Evolutionary conservation across 2,113 vertebrate species (phyloP).

Genomic region (Corythaixoides concolor): DNA sequence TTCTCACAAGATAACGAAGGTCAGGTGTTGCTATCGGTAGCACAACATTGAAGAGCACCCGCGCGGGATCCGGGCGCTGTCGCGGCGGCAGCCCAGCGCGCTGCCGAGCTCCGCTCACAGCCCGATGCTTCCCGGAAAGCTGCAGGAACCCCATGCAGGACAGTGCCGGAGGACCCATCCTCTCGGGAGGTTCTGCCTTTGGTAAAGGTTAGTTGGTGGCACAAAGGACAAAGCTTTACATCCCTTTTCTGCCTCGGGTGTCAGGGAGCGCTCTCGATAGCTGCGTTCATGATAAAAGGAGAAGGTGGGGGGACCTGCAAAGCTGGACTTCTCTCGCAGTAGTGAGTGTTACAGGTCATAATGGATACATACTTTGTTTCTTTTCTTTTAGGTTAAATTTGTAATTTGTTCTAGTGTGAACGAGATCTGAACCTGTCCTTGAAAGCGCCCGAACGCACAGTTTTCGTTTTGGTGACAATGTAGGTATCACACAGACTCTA

Average conservation of each 20-base stretch:
- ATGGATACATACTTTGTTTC: background rate
- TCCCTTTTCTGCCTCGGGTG: background rate
- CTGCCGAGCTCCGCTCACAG: background rate
- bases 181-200: background rate
- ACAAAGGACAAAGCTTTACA: background rate
- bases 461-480: background rate
- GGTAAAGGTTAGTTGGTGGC: background rate
- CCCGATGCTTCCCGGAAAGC: background rate
- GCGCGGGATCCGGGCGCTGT: fast-evolving
- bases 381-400: background rate
- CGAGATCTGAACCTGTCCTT: background rate
- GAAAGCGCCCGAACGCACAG: background rate
- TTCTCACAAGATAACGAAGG: background rate
- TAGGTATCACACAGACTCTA: background rate
- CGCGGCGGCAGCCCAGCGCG: fast-evolving
- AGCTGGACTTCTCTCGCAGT: background rate
- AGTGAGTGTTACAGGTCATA: background rate
- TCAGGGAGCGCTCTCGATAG: background rate
- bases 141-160: background rate
- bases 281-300: background rate
- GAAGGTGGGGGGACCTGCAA: background rate
- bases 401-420: background rate
- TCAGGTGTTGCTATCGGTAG: fast-evolving
- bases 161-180: background rate
- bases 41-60: background rate